phyloP scores from a whole-genome alignment of 2,797 vertebrate species.

The Tympanoctomys barrerae region DNA sequence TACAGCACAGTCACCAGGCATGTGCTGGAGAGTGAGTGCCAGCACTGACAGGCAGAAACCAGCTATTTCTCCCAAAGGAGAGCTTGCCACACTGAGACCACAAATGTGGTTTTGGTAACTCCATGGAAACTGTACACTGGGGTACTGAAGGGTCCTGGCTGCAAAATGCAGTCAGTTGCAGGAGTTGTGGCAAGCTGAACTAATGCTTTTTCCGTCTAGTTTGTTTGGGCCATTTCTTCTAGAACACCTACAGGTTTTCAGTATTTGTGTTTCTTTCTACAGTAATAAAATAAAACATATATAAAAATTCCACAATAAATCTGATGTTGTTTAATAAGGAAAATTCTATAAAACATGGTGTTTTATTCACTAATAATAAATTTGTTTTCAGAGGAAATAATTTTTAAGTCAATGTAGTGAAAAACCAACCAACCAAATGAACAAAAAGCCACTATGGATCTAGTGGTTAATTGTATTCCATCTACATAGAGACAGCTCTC shows the following conservation, averaged over 20 bases:
- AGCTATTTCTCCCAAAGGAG: neutral
- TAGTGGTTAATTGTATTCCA: neutral
- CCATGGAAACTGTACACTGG: neutral
- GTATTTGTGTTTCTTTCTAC: constrained; percentile 20
- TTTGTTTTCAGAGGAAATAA: constrained; percentile 9
- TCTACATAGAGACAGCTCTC: neutral
- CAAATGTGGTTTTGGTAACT: neutral
- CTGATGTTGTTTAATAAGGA: constrained; percentile 36
- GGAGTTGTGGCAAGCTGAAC: neutral
- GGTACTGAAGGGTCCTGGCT: neutral
- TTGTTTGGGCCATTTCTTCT: constrained; percentile 6
- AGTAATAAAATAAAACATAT: neutral
- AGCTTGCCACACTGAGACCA: neutral
- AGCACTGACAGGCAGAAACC: neutral
- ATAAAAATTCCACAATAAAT: constrained; percentile 3
- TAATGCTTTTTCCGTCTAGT: neutral
- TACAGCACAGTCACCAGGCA: neutral
- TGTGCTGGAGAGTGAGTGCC: neutral
- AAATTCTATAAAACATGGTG: neutral
- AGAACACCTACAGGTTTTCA: neutral
- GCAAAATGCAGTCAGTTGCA: neutral
- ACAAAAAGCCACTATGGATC: neutral
- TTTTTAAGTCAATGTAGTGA: neutral
- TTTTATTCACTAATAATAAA: neutral
- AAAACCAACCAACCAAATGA: neutral